phyloP scores from a whole-genome alignment of 2,888 invertebrate species.

The Rhaphigaster nebulosa region DNA sequence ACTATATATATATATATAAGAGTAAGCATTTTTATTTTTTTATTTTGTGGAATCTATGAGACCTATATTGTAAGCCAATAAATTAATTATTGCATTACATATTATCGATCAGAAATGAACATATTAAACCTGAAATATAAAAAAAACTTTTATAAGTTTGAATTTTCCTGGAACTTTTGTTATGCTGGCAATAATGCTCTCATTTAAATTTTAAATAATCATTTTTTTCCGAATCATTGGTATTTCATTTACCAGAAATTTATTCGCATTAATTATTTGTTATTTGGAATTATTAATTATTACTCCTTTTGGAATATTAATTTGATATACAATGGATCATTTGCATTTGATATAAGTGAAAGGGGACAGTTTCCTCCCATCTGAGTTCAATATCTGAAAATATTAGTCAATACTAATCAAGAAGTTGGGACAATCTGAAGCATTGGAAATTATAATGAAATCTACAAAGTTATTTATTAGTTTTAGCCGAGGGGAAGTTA shows the following conservation, averaged over 20 bases:
- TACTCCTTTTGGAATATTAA: background rate
- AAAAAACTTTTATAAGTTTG: too few relatives aligned
- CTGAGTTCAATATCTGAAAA: constrained; percentile 43
- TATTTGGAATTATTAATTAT: background rate
- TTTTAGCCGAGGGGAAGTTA: background rate
- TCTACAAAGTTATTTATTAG: constrained; percentile 45
- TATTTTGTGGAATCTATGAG: too few relatives aligned
- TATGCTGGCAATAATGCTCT: background rate
- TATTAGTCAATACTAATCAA: constrained; percentile 46
- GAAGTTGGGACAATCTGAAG: constrained; percentile 20
- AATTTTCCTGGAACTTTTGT: background rate
- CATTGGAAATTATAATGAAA: constrained; percentile 47
- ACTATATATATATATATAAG: too few relatives aligned
- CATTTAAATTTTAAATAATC: background rate
- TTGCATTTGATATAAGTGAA: constrained; percentile 25
- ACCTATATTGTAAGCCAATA: too few relatives aligned
- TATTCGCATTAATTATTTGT: background rate
- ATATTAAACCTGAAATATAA: too few relatives aligned
- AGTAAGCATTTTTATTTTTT: too few relatives aligned
- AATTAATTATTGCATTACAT: too few relatives aligned
- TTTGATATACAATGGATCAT: background rate
- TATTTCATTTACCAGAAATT: background rate
- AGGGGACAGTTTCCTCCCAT: background rate
- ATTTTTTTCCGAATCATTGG: background rate
- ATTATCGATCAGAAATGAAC: too few relatives aligned